Evolutionary conservation across 2,797 vertebrate species (phyloP), one percentile per base, ranked within the genome.

Genomic region (Crypturellus tataupa): DNA sequence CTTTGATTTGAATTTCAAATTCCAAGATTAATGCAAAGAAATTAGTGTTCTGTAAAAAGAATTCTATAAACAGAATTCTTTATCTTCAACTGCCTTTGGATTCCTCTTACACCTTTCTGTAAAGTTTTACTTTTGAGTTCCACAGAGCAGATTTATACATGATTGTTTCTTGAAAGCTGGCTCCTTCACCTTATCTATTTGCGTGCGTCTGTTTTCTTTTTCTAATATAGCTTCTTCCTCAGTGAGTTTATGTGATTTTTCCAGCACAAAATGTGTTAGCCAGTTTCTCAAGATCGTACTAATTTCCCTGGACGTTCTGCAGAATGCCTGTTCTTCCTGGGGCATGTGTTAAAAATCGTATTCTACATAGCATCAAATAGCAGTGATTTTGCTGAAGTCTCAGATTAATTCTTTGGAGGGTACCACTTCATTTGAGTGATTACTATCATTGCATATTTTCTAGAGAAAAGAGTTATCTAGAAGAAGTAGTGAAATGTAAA

Each of bases 301-400:
- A 1, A 83, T 93, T 91, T 92, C 82, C 87, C 69, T 40, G 93
- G 91, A 80, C 53, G 44, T 85, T 62, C 49, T 75, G 33, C 29
- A 89, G 69, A 24, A 42, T 1, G 3, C 58, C 29, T 94, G 58
- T 87, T 94, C 89, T 93, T 19, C 15, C 62, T 65, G 12, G 70
- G 29, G 8, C 46, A 33, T 35, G 58, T 89, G 58, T 89, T 95
- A 79, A 95, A 95, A 96, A 87, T 85, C 65, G 60, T 72, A 58
- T 71, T 51, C 65, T 85, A 3, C 72, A 84, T 27, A 19, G 70
- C 58, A 55, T 62, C 69, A 89, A 85, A 89, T 18, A 89, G 63
- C 29, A 94, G 80, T 12, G 46, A 89, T 59, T 80, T 80, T 80
- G 58, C 49, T 85, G 44, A 89, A 92, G 29, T 20, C 49, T 85